Evolutionary conservation across 2,888 invertebrate species (phyloP).

Genomic region (Orthosia incerta): DNA sequence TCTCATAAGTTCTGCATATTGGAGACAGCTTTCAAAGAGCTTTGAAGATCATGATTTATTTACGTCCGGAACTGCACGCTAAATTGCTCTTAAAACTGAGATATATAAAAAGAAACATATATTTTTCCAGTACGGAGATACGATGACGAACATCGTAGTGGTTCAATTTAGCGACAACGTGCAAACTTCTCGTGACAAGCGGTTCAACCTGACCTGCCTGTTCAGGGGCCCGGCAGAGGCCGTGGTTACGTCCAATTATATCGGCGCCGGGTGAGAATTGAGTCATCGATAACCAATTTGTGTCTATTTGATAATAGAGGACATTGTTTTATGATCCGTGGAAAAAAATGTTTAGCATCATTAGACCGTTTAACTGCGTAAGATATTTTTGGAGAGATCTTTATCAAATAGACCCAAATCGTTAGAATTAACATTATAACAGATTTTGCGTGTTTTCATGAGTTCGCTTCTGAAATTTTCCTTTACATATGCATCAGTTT

Average conservation of each 20-base stretch:
- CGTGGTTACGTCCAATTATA: constrained; percentile 97
- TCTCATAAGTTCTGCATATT: not conserved
- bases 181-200: constrained; percentile 97
- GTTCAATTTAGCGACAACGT: constrained; percentile 98
- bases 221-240: constrained; percentile 98
- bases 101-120: not conserved
- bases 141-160: constrained; percentile 98
- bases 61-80: not conserved
- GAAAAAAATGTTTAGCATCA: constrained; percentile 25
- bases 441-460: constrained; percentile 62
- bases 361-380: constrained; percentile 4
- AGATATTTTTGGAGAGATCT: constrained; percentile 19
- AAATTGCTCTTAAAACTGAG: not conserved
- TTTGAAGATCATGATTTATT: not conserved
- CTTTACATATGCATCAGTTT: constrained; percentile 59
- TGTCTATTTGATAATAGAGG: constrained; percentile 71
- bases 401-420: constrained; percentile 55
- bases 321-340: constrained; percentile 7
- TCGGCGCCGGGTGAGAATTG: constrained; percentile 95
- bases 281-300: constrained; percentile 36
- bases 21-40: not conserved
- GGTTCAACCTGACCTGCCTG: constrained; percentile 97
- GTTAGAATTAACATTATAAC: constrained; percentile 61
- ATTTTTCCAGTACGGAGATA: constrained; percentile 95
- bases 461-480: constrained; percentile 61